phyloP scores from a whole-genome alignment of 2,113 vertebrate genomes.

The Uria aalge region DNA sequence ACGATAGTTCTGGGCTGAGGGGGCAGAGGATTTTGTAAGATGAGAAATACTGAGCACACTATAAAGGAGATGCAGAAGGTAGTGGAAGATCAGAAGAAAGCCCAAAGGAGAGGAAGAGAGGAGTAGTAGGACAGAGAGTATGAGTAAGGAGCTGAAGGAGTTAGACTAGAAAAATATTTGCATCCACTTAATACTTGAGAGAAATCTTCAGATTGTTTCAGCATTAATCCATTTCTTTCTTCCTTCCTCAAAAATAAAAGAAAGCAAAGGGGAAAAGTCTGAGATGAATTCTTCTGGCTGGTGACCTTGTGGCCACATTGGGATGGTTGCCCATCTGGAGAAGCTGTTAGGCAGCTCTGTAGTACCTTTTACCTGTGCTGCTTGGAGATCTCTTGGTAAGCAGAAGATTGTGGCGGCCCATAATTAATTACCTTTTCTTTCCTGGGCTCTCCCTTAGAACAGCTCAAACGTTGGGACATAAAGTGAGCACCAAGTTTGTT shows the following conservation, averaged over 20 bases:
- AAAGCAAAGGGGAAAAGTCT: background rate
- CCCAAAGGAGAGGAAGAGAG: background rate
- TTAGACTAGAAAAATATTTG: background rate
- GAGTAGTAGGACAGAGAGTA: background rate
- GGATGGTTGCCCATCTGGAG: background rate
- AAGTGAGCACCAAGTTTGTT: background rate
- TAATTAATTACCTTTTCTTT: background rate
- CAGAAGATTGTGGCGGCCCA: background rate
- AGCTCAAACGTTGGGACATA: background rate
- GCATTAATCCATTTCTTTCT: background rate
- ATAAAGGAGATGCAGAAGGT: background rate
- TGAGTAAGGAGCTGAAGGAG: background rate
- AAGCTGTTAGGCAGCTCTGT: background rate
- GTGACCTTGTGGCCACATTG: rapidly evolving
- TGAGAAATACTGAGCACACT: background rate
- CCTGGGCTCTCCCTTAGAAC: background rate
- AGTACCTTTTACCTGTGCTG: background rate
- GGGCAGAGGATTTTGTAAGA: background rate
- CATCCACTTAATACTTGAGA: background rate
- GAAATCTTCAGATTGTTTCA: background rate
- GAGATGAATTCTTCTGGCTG: background rate
- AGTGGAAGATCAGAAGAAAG: background rate
- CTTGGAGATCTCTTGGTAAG: background rate
- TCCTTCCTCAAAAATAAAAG: background rate
- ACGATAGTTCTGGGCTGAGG: background rate